A percentile compares a stretch with the other conserved stretches of the same genome.
phyloP scores from a whole-genome alignment of 1,140 invertebrate species.

The Ooceraea biroi region DNA sequence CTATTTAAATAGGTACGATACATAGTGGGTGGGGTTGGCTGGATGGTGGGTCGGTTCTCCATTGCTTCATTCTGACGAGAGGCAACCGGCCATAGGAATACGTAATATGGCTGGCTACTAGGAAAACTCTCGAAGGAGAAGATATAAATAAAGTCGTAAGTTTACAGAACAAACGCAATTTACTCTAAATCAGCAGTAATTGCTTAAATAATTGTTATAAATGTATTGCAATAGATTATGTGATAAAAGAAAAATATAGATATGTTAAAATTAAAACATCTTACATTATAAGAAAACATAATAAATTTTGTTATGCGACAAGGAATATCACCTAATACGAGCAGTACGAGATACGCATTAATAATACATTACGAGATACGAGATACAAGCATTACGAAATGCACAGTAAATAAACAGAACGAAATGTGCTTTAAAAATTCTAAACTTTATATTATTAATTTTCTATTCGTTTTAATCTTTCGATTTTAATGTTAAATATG shows the following conservation, averaged over 20 bases:
- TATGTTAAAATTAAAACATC: too few relatives aligned
- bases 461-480: conserved; percentile 2
- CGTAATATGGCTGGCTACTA: conserved; percentile 55
- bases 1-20: conserved; percentile 85
- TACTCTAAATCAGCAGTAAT: neutral
- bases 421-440: neutral
- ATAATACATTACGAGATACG: too few relatives aligned
- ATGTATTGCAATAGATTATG: too few relatives aligned
- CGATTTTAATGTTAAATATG: too few relatives aligned
- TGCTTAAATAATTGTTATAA: neutral
- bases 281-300: too few relatives aligned
- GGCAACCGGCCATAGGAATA: conserved; percentile 79
- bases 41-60: conserved; percentile 80
- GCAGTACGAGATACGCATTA: too few relatives aligned
- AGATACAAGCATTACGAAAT: neutral
- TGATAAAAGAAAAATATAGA: too few relatives aligned
- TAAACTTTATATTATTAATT: neutral
- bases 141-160: conserved; percentile 28
- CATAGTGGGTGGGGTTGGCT: conserved; percentile 74
- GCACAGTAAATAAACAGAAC: neutral
- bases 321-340: too few relatives aligned
- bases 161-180: neutral
- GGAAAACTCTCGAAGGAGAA: conserved; percentile 9
- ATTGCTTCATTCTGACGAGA: conserved; percentile 82
- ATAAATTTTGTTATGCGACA: too few relatives aligned